Evolutionary conservation across 1,140 invertebrate genomes (phyloP).

Genomic region (Saccostrea echinata): DNA sequence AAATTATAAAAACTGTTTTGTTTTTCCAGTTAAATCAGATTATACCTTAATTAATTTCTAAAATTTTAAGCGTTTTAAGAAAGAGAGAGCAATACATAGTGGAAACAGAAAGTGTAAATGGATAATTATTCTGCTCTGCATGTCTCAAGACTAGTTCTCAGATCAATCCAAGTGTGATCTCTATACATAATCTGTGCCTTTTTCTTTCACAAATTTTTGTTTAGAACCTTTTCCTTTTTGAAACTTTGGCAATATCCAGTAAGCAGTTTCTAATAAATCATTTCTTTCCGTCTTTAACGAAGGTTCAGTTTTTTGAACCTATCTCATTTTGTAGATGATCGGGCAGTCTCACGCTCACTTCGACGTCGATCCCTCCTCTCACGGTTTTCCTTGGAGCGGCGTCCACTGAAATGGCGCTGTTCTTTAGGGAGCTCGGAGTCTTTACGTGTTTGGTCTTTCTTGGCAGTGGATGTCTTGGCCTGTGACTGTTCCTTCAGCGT

Average conservation of each 20-base stretch:
- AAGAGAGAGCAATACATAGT: neutral
- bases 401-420: slow-evolving; percentile 60
- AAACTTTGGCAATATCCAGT: slow-evolving; percentile 36
- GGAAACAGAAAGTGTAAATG: neutral
- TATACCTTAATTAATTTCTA: neutral
- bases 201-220: neutral
- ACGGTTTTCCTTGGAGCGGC: slow-evolving; percentile 72
- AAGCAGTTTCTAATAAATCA: neutral
- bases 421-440: slow-evolving; percentile 68
- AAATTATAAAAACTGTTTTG: no score
- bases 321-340: slow-evolving; percentile 46
- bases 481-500: slow-evolving; percentile 73
- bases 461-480: slow-evolving; percentile 59
- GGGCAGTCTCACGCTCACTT: slow-evolving; percentile 60
- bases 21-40: neutral
- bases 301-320: neutral
- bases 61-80: neutral
- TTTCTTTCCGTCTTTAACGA: neutral
- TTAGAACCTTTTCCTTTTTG: neutral
- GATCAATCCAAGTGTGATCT: neutral
- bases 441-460: slow-evolving; percentile 58
- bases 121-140: neutral
- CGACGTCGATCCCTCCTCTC: slow-evolving; percentile 60
- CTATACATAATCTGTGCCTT: neutral
- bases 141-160: neutral